These are phyloP conservation scores for Phyllotreta striolata DNA, from an alignment of 2,888 invertebrate species.

Conservation along the genomic window DNA sequence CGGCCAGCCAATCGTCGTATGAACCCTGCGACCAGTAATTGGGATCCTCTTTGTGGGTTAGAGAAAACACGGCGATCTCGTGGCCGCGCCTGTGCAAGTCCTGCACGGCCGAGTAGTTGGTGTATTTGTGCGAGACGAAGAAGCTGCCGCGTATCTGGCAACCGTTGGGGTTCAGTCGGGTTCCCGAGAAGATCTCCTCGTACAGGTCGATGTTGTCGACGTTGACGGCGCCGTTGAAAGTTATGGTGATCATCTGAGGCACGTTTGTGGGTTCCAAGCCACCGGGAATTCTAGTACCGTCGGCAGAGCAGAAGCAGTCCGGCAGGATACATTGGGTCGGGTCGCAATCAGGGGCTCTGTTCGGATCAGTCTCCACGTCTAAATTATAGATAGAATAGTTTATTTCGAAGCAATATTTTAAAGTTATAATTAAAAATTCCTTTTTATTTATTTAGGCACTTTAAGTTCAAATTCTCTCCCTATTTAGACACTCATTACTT, in stretches of 20 bases:
- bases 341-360: constrained; percentile 91
- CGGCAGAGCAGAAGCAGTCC: constrained; percentile 93
- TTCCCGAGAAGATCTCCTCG: constrained; percentile 87
- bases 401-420: neutral
- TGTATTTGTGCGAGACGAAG: constrained; percentile 92
- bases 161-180: constrained; percentile 86
- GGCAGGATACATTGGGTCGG: constrained; percentile 87
- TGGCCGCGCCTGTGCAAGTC: constrained; percentile 89
- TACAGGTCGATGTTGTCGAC: constrained; percentile 93
- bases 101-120: constrained; percentile 89
- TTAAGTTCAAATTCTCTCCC: too few species aligned
- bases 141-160: constrained; percentile 89
- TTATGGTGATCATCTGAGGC: constrained; percentile 92
- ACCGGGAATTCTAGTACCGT: constrained; percentile 89
- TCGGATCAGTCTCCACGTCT: constrained; percentile 91
- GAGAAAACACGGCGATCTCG: constrained; percentile 84
- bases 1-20: constrained; percentile 92
- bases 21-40: constrained; percentile 88
- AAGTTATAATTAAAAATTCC: constrained; percentile 16
- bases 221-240: constrained; percentile 92
- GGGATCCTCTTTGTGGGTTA: constrained; percentile 92
- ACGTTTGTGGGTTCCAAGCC: constrained; percentile 83
- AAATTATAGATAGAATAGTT: constrained; percentile 4
- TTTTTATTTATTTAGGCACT: too few species aligned
- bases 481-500: neutral